Evolutionary conservation across 2,888 invertebrate genomes (phyloP).

Genomic region (Cheilosia vernalis): DNA sequence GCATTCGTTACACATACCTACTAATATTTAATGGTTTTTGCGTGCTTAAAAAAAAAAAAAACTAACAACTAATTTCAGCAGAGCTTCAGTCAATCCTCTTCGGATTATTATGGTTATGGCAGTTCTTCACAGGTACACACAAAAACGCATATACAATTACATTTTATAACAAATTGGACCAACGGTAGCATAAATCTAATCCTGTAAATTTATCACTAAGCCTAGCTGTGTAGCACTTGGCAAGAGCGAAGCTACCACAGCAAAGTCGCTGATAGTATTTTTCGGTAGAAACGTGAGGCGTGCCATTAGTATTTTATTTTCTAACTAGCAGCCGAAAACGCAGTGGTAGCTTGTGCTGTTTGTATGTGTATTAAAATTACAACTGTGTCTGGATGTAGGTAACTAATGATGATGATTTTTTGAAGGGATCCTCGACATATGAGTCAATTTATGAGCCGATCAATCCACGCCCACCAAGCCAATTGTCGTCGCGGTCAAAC

Average conservation of each 20-base stretch:
- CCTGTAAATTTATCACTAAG: background rate
- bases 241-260: background rate
- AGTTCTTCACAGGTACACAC: conserved; percentile 88
- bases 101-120: conserved; percentile 85
- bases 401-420: background rate
- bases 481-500: conserved; percentile 87
- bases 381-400: background rate
- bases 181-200: conserved; percentile 24
- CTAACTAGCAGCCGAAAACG: too few relatives aligned
- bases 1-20: conserved; percentile 24
- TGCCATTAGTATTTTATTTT: too few relatives aligned
- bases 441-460: conserved; percentile 97
- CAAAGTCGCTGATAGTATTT: background rate
- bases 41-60: conserved; percentile 35
- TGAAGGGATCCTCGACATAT: conserved; percentile 88
- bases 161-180: conserved; percentile 18
- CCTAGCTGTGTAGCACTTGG: background rate
- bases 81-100: conserved; percentile 77
- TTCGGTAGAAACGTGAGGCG: too few relatives aligned
- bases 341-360: background rate
- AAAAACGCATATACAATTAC: conserved; percentile 21
- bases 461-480: conserved; percentile 90
- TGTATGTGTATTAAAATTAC: background rate
- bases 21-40: conserved; percentile 43
- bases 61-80: conserved; percentile 71